Conservation (phyloP, 2,888 invertebrate genomes). For the Rugalucina vietnamica region DNA sequence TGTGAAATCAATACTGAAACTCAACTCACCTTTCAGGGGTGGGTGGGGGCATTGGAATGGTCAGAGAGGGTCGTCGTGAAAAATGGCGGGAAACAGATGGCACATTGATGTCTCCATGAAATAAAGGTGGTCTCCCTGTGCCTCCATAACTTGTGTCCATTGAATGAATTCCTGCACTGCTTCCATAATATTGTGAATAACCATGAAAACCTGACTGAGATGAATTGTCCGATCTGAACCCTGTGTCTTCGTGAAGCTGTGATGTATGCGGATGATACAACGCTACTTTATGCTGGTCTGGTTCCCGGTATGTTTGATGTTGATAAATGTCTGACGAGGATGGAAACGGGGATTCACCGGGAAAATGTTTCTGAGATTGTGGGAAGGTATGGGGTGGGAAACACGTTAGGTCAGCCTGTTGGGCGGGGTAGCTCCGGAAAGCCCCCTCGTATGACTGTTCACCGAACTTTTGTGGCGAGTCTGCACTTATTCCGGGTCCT, state of each 20-base stretch:
- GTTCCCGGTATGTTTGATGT: constrained; percentile 45
- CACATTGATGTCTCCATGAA: constrained; percentile 67
- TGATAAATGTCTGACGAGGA: constrained; percentile 30
- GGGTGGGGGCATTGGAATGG: constrained; percentile 74
- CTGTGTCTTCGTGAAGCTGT: constrained; percentile 22
- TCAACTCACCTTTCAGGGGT: constrained; percentile 75
- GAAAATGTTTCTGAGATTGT: constrained; percentile 27
- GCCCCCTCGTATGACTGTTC: constrained; percentile 73
- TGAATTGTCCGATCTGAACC: constrained; percentile 54
- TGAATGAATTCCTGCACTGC: constrained; percentile 46
- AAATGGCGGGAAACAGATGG: constrained; percentile 68
- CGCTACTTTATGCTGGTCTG: constrained; percentile 70
- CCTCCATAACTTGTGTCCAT: constrained; percentile 61
- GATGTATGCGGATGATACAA: constrained; percentile 58
- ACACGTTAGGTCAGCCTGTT: constrained; percentile 62
- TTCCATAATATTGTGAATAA: constrained; percentile 72
- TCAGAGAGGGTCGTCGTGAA: constrained; percentile 73
- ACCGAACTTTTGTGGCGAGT: constrained; percentile 61
- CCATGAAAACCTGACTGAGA: constrained; percentile 64
- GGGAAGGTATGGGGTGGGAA: constrained; percentile 33
- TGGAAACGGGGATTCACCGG: constrained; percentile 29
- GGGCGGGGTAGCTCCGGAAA: constrained; percentile 67
- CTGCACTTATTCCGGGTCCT: constrained; percentile 29
- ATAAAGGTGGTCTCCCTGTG: constrained; percentile 54
- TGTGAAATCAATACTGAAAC: no score